These are phyloP conservation scores for Rhingia rostrata DNA, from an alignment of 2,888 invertebrate genomes.

Conservation along the genomic window DNA sequence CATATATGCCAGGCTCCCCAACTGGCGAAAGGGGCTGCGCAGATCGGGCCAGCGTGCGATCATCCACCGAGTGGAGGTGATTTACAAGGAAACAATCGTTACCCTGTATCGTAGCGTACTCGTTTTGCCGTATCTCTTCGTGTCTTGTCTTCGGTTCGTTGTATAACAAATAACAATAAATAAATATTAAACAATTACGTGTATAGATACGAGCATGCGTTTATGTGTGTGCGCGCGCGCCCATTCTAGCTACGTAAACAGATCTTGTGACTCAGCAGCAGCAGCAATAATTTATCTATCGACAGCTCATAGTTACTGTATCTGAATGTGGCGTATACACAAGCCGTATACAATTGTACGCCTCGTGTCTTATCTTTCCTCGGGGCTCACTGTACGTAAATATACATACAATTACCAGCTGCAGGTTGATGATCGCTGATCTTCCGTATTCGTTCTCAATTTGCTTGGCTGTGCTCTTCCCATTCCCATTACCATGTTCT, in stretches of 20 bases:
- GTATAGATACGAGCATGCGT: slow-evolving; percentile 8
- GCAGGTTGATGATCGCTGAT: slow-evolving; percentile 74
- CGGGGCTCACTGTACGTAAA: slow-evolving; percentile 63
- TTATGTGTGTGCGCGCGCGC: slow-evolving; percentile 37
- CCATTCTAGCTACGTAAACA: slow-evolving; percentile 63
- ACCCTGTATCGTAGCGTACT: not conserved
- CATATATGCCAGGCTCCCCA: slow-evolving; percentile 15
- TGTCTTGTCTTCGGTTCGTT: slow-evolving; percentile 24
- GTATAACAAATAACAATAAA: slow-evolving; percentile 59
- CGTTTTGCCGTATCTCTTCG: slow-evolving; percentile 26
- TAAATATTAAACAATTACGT: slow-evolving; percentile 49
- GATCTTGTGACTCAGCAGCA: slow-evolving; percentile 65
- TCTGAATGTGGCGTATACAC: slow-evolving; percentile 57
- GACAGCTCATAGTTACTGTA: slow-evolving; percentile 65
- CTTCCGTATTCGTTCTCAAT: slow-evolving; percentile 69
- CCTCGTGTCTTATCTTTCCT: slow-evolving; percentile 70
- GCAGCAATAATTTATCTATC: slow-evolving; percentile 66
- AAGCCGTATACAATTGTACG: slow-evolving; percentile 38
- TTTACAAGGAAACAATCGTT: slow-evolving; percentile 45
- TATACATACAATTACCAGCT: slow-evolving; percentile 63
- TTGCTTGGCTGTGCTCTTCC: slow-evolving; percentile 29
- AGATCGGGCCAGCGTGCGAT: slow-evolving; percentile 14
- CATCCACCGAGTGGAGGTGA: slow-evolving; percentile 46
- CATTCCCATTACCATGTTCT: slow-evolving; percentile 1
- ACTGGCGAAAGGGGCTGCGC: not conserved